phyloP scores from a whole-genome alignment of 2,113 vertebrate genomes.

The human (Homo sapiens) region DNA sequence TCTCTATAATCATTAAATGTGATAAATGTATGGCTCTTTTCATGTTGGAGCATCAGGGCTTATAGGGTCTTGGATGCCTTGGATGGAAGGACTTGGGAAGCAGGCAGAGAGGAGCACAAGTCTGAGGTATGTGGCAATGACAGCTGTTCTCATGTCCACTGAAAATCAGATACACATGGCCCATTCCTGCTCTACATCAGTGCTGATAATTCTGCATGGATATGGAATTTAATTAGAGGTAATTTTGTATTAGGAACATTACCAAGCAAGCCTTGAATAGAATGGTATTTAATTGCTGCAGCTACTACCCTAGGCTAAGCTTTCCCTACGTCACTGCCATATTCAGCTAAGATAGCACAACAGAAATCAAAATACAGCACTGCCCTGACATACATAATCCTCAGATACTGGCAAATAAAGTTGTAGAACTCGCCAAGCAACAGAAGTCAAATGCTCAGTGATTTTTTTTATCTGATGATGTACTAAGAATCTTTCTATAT shows the following conservation, averaged over 20 bases:
- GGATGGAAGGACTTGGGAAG: background rate
- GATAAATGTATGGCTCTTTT: background rate
- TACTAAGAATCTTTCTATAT: slow-evolving; percentile 30
- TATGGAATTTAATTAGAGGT: background rate
- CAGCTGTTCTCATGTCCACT: background rate
- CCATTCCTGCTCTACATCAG: background rate
- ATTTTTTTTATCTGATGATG: slow-evolving; percentile 25
- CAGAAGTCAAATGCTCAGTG: slow-evolving; percentile 41
- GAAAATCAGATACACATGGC: background rate
- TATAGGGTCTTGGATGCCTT: background rate
- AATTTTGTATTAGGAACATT: slow-evolving; percentile 16
- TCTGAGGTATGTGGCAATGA: background rate
- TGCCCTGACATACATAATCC: background rate
- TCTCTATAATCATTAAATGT: background rate
- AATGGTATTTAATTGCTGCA: background rate
- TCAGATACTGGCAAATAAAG: slow-evolving; percentile 38
- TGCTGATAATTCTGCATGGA: background rate
- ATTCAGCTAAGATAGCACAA: slow-evolving; percentile 49
- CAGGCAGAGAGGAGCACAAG: background rate
- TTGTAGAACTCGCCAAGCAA: slow-evolving; percentile 28
- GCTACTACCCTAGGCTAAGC: background rate
- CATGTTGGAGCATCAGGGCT: background rate
- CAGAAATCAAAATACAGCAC: slow-evolving; percentile 19
- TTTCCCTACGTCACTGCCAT: slow-evolving; percentile 14
- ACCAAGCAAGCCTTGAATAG: background rate